Evolutionary conservation across 2,797 vertebrate genomes (phyloP).

Genomic region (Phalloptychus januarius): DNA sequence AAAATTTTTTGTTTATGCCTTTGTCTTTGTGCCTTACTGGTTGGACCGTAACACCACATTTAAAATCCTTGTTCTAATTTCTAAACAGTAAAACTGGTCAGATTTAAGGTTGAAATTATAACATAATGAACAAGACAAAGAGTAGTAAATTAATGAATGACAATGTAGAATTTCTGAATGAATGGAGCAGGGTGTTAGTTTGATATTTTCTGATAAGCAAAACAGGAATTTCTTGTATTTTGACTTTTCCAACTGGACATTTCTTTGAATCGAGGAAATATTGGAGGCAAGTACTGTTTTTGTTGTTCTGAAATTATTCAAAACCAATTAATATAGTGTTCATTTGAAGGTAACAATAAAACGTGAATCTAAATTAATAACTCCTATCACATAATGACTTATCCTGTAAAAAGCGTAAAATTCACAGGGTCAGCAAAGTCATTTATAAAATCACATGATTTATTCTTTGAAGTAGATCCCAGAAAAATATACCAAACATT

Average conservation of each 20-base stretch:
- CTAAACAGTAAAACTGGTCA: background rate
- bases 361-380: background rate
- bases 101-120: background rate
- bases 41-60: no score
- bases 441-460: slow-evolving; percentile 16
- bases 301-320: background rate
- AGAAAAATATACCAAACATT: slow-evolving; percentile 23
- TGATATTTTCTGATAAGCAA: background rate
- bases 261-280: background rate
- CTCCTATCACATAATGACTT: background rate
- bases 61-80: background rate
- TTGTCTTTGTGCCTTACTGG: no score
- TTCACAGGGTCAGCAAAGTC: slow-evolving; percentile 11
- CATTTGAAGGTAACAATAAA: background rate
- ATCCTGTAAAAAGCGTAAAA: slow-evolving; percentile 3
- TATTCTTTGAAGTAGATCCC: slow-evolving; percentile 28
- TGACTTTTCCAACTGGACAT: background rate
- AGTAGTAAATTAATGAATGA: background rate
- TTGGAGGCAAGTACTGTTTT: no score
- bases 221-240: background rate
- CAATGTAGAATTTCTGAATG: background rate
- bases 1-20: no score
- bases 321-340: background rate
- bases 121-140: background rate
- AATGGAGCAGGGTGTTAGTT: background rate